phyloP scores from a whole-genome alignment of 2,888 invertebrate species.

The Hoplodrina blanda region DNA sequence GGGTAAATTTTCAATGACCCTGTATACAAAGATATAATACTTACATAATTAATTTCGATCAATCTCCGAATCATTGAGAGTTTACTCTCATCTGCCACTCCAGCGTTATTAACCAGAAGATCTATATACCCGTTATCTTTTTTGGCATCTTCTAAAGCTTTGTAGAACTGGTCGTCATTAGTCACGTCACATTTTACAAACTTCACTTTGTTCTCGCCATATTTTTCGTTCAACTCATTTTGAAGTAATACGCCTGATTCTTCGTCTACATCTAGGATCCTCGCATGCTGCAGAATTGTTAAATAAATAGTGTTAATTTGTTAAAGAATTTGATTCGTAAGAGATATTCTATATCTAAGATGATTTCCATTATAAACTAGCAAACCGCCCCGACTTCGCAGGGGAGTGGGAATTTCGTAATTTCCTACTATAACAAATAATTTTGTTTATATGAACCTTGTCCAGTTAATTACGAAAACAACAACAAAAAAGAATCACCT shows the following conservation, averaged over 20 bases:
- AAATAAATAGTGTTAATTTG: background rate
- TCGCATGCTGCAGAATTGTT: conserved; percentile 64
- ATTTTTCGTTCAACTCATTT: conserved; percentile 66
- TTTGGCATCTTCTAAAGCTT: conserved; percentile 61
- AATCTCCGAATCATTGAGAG: conserved; percentile 58
- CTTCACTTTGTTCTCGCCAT: conserved; percentile 64
- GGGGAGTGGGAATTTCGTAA: too few species aligned
- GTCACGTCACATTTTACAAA: conserved; percentile 75
- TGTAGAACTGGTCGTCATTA: conserved; percentile 65
- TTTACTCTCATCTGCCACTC: conserved; percentile 67
- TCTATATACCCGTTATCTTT: conserved; percentile 67
- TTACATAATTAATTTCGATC: conserved; percentile 72
- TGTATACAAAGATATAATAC: conserved; percentile 21
- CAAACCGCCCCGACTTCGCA: too few species aligned
- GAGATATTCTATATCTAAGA: too few species aligned
- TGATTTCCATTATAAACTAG: too few species aligned
- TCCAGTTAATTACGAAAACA: too few species aligned
- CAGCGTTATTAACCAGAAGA: conserved; percentile 75
- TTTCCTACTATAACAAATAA: too few species aligned
- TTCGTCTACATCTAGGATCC: conserved; percentile 71
- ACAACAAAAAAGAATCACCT: too few species aligned
- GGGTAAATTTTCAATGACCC: too few species aligned
- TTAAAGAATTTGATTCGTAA: background rate
- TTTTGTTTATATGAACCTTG: too few species aligned
- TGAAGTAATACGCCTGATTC: conserved; percentile 61